Percentiles rank a stretch among this genome's conserved stretches.
Conservation (phyloP, 2,113 vertebrate genomes). For the Lagopus leucura region DNA sequence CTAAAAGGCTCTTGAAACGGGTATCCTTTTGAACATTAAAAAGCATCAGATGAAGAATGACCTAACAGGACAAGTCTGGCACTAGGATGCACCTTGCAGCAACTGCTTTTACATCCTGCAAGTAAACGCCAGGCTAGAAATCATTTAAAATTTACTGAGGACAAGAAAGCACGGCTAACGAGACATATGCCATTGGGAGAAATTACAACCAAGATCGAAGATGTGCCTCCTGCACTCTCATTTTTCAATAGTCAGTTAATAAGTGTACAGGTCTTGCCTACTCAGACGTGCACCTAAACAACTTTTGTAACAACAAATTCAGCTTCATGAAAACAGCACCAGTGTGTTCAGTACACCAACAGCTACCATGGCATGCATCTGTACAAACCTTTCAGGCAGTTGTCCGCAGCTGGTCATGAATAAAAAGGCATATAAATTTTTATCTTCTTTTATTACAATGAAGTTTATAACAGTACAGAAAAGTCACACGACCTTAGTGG, state of each 20-base stretch:
- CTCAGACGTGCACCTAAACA: conserved; percentile 71
- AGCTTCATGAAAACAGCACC: conserved; percentile 73
- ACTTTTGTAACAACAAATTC: conserved; percentile 67
- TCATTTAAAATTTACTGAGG: conserved; percentile 43
- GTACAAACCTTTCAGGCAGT: conserved; percentile 90
- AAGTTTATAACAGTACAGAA: conserved; percentile 96
- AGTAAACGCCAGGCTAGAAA: conserved; percentile 21
- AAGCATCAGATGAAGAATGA: background rate
- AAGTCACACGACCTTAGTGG: conserved; percentile 88
- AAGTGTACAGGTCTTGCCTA: conserved; percentile 76
- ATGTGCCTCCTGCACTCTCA: conserved; percentile 34
- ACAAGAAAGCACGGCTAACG: conserved; percentile 43
- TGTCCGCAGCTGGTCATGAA: conserved; percentile 92
- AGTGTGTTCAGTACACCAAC: conserved; percentile 70
- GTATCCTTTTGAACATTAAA: conserved; percentile 4
- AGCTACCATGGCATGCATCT: conserved; percentile 79
- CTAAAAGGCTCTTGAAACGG: conserved; percentile 70
- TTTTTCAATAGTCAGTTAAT: conserved; percentile 68
- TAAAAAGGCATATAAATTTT: conserved; percentile 92
- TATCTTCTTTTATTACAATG: conserved; percentile 97
- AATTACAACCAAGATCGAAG: conserved; percentile 16
- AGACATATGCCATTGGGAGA: conserved; percentile 8
- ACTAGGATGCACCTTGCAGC: conserved; percentile 41
- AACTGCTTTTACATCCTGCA: conserved; percentile 19
- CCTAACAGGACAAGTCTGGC: conserved; percentile 24